Percentiles rank a stretch among this genome's conserved stretches.
These are phyloP conservation scores for Vulpes lagopus DNA, from an alignment of 2,113 vertebrate genomes.

Conservation along the genomic window DNA sequence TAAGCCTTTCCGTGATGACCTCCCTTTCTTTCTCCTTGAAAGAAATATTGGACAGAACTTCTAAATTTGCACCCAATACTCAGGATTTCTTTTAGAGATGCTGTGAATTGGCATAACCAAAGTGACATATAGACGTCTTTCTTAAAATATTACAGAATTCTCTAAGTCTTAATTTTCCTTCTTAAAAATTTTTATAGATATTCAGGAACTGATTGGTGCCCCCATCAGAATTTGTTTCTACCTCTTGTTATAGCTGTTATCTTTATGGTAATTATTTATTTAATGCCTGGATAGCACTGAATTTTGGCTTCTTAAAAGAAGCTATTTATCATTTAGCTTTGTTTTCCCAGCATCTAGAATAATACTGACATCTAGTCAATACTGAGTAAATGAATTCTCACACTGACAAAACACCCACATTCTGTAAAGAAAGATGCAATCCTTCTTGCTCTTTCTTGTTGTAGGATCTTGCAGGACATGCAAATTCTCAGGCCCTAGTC, in stretches of 20 bases:
- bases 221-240: background rate
- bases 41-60: background rate
- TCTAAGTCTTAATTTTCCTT: constrained; percentile 10
- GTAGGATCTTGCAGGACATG: background rate
- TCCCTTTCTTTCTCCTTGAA: background rate
- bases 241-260: background rate
- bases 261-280: constrained; percentile 48
- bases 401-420: background rate
- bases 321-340: constrained; percentile 8
- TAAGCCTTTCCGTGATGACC: background rate
- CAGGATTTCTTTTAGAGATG: background rate
- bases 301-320: background rate
- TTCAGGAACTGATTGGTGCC: background rate
- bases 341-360: background rate
- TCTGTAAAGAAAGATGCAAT: background rate
- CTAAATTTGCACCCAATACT: background rate
- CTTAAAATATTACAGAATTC: background rate
- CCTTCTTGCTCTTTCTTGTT: background rate
- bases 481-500: background rate
- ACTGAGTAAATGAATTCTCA: background rate
- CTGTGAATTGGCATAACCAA: background rate
- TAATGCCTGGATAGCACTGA: background rate
- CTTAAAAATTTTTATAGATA: background rate
- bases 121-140: background rate
- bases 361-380: background rate